Conservation (phyloP, 2,113 vertebrate species). For the Chlamydotis undulata region DNA sequence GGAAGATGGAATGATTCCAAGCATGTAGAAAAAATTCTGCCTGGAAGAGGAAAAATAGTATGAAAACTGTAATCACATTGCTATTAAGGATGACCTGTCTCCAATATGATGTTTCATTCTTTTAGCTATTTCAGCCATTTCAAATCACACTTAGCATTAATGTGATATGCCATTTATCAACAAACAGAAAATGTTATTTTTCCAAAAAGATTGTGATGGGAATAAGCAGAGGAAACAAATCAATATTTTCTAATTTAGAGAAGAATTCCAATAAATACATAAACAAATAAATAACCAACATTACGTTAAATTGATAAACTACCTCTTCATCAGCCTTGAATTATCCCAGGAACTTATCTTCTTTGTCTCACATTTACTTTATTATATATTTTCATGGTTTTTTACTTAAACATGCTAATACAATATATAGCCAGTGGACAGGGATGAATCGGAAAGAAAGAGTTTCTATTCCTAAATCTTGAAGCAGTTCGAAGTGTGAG, state of each 20-base stretch:
- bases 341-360: background rate
- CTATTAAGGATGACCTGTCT: background rate
- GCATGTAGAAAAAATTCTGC: background rate
- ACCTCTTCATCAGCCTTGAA: background rate
- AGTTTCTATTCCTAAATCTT: background rate
- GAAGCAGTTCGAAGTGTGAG: background rate
- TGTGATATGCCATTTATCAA: background rate
- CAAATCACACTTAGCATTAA: background rate
- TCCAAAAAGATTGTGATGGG: background rate
- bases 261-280: background rate
- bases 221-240: background rate
- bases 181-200: background rate
- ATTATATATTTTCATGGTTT: background rate
- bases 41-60: background rate
- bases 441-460: background rate
- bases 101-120: background rate
- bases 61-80: background rate
- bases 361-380: background rate
- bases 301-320: background rate
- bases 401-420: background rate
- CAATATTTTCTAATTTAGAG: background rate
- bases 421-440: background rate
- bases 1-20: constrained; percentile 21
- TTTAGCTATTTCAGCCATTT: constrained; percentile 3
- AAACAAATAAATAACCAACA: background rate